Evolutionary conservation across 2,797 vertebrate genomes (phyloP).

Genomic region (Pipistrellus pygmaeus): DNA sequence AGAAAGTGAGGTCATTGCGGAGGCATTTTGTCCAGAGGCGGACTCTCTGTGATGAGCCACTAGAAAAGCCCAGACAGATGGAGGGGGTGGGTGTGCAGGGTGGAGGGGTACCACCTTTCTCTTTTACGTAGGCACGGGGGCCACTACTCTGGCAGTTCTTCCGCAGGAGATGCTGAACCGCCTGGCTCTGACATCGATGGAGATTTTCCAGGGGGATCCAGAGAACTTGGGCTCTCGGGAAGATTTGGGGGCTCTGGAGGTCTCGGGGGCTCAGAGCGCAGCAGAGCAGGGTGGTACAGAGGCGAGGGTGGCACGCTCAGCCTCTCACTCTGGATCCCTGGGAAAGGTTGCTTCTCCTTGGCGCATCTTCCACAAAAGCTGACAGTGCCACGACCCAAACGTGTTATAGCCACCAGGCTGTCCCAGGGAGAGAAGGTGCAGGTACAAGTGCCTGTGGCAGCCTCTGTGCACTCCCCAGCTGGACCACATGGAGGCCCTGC

Average conservation of each 20-base stretch:
- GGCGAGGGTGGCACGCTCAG: fast-evolving
- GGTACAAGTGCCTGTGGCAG: too few species aligned
- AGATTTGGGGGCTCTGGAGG: too few species aligned
- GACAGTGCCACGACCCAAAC: fast-evolving
- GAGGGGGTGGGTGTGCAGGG: not conserved
- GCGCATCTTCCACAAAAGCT: not conserved
- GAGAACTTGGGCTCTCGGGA: too few species aligned
- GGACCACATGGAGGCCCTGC: too few species aligned
- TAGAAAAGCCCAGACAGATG: not conserved
- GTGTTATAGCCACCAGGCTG: fast-evolving
- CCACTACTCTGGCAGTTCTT: not conserved
- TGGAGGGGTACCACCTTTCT: not conserved
- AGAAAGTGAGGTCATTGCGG: too few species aligned
- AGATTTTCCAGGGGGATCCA: not conserved
- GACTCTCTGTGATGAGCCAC: not conserved
- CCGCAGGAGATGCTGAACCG: fast-evolving
- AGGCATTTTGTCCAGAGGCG: not conserved
- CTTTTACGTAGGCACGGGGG: too few species aligned
- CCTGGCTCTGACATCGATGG: not conserved
- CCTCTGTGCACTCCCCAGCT: too few species aligned
- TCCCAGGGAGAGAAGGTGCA: fast-evolving
- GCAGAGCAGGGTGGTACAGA: not conserved
- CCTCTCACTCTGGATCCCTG: not conserved
- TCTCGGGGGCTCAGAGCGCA: too few species aligned
- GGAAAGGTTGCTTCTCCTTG: not conserved